These are phyloP conservation scores for Drosophila anceps DNA, from an alignment of 2,888 invertebrate genomes.

Conservation along the genomic window DNA sequence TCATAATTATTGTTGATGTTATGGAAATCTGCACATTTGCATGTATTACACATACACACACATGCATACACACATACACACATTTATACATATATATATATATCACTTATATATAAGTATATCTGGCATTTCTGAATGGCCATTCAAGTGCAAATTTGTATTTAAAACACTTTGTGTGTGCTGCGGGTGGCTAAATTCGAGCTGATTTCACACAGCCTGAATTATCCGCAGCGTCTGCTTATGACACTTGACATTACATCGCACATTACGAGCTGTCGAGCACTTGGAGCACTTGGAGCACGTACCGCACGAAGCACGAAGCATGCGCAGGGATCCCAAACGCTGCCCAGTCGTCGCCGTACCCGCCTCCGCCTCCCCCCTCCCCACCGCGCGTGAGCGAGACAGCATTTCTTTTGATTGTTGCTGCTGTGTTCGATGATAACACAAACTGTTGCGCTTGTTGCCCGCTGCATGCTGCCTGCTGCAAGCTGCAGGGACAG, in stretches of 20 bases:
- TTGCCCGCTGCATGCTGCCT: constrained; percentile 1
- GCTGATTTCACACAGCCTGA: constrained; percentile 8
- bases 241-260: constrained; percentile 51
- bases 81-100: constrained; percentile 4
- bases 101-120: background rate
- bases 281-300: constrained; percentile 36
- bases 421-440: constrained; percentile 3
- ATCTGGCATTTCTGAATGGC: constrained; percentile 15
- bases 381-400: background rate
- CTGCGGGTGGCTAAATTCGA: constrained; percentile 4
- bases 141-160: constrained; percentile 40
- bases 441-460: constrained; percentile 13
- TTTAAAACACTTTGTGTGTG: constrained; percentile 28
- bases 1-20: constrained; percentile 7
- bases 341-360: background rate
- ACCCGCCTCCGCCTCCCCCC: too few relatives aligned
- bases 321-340: constrained; percentile 7
- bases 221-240: constrained; percentile 36
- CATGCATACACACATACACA: constrained; percentile 3
- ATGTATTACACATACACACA: constrained; percentile 3
- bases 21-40: constrained; percentile 10
- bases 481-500: background rate
- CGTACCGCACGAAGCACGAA: constrained; percentile 17
- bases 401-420: background rate
- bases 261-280: constrained; percentile 34